Conservation (phyloP, 1,140 invertebrate genomes). For the Musca vetustissima region DNA sequence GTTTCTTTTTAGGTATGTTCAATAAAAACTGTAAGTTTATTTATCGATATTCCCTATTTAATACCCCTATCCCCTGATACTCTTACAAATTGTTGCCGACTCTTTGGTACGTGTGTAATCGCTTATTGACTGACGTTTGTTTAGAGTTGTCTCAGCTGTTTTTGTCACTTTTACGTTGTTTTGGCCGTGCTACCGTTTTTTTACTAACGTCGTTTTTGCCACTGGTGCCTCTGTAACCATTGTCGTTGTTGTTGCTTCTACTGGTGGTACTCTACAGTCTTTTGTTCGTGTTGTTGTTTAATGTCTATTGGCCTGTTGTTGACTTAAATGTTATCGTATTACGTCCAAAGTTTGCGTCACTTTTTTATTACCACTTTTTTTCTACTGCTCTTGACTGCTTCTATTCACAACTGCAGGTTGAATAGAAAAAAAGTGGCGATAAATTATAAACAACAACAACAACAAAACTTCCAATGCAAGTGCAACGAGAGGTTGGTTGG, state of each 20-base stretch:
- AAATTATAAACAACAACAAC: too few relatives aligned
- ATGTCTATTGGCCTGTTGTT: conserved; percentile 19
- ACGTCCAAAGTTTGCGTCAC: conserved; percentile 19
- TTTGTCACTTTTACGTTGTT: conserved; percentile 15
- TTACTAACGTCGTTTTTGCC: not conserved
- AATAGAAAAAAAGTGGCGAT: too few relatives aligned
- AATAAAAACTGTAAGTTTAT: too few relatives aligned
- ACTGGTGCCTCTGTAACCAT: not conserved
- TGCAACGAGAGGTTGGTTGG: too few relatives aligned
- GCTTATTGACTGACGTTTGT: not conserved
- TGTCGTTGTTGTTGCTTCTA: not conserved
- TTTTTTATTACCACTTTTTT: conserved; percentile 9
- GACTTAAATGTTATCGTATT: conserved; percentile 15
- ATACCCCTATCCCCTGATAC: too few relatives aligned
- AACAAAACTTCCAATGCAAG: too few relatives aligned
- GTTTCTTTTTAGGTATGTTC: too few relatives aligned
- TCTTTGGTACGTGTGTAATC: too few relatives aligned
- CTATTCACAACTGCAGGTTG: not conserved
- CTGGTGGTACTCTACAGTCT: not conserved
- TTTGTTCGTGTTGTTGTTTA: conserved; percentile 9
- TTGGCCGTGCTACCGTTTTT: not conserved
- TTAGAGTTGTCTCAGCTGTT: conserved; percentile 19
- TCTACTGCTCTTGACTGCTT: not conserved
- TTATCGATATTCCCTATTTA: too few relatives aligned
- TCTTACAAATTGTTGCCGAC: too few relatives aligned